Percentiles rank a stretch among this genome's conserved stretches.
Conservation (phyloP, 2,113 vertebrate species). For the Perognathus longimembris region DNA sequence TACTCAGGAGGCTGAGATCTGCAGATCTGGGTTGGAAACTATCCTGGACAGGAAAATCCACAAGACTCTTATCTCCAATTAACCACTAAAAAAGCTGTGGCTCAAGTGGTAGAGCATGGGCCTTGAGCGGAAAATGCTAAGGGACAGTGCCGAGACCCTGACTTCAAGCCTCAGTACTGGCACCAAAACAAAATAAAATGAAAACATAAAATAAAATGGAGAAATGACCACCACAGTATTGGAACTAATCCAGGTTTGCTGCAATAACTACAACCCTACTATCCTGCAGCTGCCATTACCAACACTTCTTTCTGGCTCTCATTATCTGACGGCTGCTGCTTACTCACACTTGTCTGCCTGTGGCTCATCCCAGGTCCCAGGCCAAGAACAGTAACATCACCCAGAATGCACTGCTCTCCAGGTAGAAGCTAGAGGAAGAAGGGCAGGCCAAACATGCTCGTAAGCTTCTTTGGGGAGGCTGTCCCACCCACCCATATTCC, state of each 20-base stretch:
- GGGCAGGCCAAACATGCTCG: not conserved
- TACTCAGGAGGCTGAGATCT: too few species aligned
- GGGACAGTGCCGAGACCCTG: too few species aligned
- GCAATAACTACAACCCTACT: not conserved
- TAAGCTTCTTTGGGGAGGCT: not conserved
- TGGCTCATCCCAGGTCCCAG: not conserved
- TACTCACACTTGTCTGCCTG: not conserved
- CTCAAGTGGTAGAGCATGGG: too few species aligned
- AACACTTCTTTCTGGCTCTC: not conserved
- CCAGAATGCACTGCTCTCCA: not conserved
- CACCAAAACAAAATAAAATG: too few species aligned
- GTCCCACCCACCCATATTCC: not conserved
- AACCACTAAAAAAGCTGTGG: too few species aligned
- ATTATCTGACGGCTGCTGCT: not conserved
- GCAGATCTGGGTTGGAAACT: too few species aligned
- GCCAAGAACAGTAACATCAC: not conserved
- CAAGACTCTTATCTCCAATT: too few species aligned
- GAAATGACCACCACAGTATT: not conserved
- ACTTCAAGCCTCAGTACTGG: too few species aligned
- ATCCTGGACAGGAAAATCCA: too few species aligned
- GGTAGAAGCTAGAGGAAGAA: not conserved
- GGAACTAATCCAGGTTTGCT: not conserved
- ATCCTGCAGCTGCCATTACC: not conserved
- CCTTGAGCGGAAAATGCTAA: too few species aligned
- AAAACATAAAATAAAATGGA: too few species aligned